Evolutionary conservation across 2,888 invertebrate species (phyloP), one percentile per base, ranked within the genome.

Genomic region (Cinara cedri): DNA sequence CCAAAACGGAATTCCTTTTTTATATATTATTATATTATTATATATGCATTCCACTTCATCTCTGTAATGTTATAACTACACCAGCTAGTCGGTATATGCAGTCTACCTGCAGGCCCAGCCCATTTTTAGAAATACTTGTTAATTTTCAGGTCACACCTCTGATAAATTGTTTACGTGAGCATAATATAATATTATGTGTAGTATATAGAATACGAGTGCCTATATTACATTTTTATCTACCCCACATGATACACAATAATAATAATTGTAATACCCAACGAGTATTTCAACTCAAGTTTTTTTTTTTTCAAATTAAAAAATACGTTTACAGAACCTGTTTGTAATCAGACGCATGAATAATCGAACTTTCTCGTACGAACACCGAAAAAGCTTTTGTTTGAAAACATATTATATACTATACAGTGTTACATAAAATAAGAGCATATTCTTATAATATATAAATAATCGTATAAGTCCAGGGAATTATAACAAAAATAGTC

Each of bases 141-240:
- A 19, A 51, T 72, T 44, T 71, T 21, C 57, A 72, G 60, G 62
- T 74, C 62, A 74, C 51, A 51, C 63, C 62, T 51, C 42, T 63
- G 51, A 51, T 74, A 51, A 72, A 62, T 60, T n/a, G 14, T 62
- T 72, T 26, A 72, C 44, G 4, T 14, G 14, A 62, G 51, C 19
- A 11, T 34, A 21, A 34, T 34, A 34, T 42, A 34, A 34, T 34
- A 34, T 34, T 34, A 34, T 34, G 34, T 34, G 34, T 34, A 4
- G 34, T 34, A n/a, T n/a, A n/a, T n/a, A n/a, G n/a, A n/a, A n/a
- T 57, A 34, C 34, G 34, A n/a, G n/a, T 34, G 6, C 34, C 3
- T 34, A 34, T 34, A 34, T 34, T n/a, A 6, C 6, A 34, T 34
- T 34, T 62, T 10, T 55, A 55, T 72, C 42, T 57, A 46, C n/a